Evolutionary conservation across 2,113 vertebrate genomes (phyloP).

Genomic region (Platanista minor): DNA sequence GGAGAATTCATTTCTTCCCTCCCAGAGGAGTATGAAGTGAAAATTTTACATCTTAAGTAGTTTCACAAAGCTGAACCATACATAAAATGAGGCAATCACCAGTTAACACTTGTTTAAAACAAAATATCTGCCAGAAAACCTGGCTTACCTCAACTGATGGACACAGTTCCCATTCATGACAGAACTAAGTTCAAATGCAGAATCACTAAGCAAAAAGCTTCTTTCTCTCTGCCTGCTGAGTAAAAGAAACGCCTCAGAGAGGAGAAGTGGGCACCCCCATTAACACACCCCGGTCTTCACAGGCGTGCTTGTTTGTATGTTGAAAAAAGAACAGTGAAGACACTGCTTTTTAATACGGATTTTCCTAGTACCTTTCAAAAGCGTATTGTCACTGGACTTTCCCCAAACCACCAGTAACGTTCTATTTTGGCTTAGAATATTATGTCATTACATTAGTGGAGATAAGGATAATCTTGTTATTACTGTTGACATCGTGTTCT

Average conservation of each 20-base stretch:
- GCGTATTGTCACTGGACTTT: neutral
- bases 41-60: neutral
- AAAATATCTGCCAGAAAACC: neutral
- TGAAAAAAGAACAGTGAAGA: neutral
- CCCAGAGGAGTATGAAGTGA: neutral
- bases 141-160: neutral
- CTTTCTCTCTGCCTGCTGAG: neutral
- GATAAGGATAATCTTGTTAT: neutral
- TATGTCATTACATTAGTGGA: neutral
- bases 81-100: neutral
- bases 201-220: neutral
- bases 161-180: neutral
- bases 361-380: neutral
- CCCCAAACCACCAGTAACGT: neutral
- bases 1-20: neutral
- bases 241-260: neutral
- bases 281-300: neutral
- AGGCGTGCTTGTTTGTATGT: neutral
- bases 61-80: neutral
- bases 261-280: neutral
- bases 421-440: neutral
- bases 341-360: neutral
- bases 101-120: neutral
- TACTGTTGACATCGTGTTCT: fast-evolving
- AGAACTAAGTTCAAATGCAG: neutral